phyloP scores from a whole-genome alignment of 1,140 invertebrate species.

The Magallana gigas region DNA sequence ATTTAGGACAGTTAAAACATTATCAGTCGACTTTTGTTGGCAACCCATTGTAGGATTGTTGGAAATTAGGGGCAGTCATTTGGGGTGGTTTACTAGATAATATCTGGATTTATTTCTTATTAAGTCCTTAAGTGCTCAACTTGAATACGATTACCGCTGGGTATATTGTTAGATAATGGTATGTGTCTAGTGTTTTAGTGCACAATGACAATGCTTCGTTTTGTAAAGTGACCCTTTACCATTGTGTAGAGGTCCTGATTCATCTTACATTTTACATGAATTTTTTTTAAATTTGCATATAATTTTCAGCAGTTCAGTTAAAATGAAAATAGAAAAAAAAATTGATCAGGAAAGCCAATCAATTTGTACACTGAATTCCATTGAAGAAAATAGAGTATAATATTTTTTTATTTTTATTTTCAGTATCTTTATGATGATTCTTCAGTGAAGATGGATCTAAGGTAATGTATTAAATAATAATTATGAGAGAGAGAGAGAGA shows the following conservation, averaged over 20 bases:
- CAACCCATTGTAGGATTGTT: neutral
- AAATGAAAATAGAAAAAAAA: too few relatives aligned
- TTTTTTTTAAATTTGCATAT: neutral
- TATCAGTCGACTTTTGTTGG: neutral
- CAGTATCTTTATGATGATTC: slow-evolving; percentile 32
- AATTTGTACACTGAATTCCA: too few relatives aligned
- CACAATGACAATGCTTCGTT: neutral
- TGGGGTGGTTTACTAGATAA: neutral
- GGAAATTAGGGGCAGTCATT: slow-evolving; percentile 13
- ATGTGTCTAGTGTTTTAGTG: neutral
- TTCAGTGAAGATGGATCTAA: slow-evolving; percentile 29
- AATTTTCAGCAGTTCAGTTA: neutral
- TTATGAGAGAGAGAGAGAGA: too few relatives aligned
- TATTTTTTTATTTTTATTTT: neutral
- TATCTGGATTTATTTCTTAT: neutral
- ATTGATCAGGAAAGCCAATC: too few relatives aligned
- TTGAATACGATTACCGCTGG: neutral
- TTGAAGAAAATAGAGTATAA: too few relatives aligned
- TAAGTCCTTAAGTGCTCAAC: neutral
- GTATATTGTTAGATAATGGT: neutral
- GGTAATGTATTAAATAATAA: neutral
- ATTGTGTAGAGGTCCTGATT: neutral
- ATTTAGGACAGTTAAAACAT: neutral
- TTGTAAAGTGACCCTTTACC: neutral
- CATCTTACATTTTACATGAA: neutral